Base-by-base conservation (phyloP, 2,888 invertebrate genomes). In the Microctonus brassicae region DNA sequence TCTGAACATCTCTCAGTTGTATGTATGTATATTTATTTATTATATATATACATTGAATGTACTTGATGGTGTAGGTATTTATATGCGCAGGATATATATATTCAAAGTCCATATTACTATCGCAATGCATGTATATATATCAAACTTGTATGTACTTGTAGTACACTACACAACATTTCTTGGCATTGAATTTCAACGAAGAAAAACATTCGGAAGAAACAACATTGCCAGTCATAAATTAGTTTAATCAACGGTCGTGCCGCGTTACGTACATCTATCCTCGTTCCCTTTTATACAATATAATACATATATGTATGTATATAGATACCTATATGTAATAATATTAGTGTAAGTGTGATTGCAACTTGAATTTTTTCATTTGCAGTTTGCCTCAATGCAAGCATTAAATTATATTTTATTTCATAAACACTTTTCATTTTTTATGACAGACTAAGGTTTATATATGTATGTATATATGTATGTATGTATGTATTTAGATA, bases 221-320 rank as follows among this genome's bases (percentile, higher is more conserved):
- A 63, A 26, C 62, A 29, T 20, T 33, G 64, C 24, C 36, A 60
- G 63, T 68, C 67, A 70, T 77, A 75, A 77, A 76, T 78, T 76
- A 64, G 63, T 76, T 75, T 76, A 78, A 78, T 78, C 76, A 78
- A 76, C 67, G 71, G 66, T 65, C 57, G 57, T 71, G 22, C 17
- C 10, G 26, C n/a, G 42, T 17, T 53, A 53, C 39, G 60, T 62
- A 47, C 55, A 64, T 70, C 53, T 67, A 73, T 63, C 60, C 70
- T 47, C 63, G 58, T 73, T 34, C 24, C n/a, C 20, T 39, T n/a
- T 53, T 68, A 39, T 47, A 42, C 13, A 47, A 33, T 39, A 24
- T 29, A 24, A 55, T 24, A 55, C 26, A 34, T 36, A 55, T 66
- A 36, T 36, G 57, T 66, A 36, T 20, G 11, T 36, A n/a, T n/a